Conservation (phyloP, 2,888 invertebrate species). For the Archaeoteleia sp. region DNA sequence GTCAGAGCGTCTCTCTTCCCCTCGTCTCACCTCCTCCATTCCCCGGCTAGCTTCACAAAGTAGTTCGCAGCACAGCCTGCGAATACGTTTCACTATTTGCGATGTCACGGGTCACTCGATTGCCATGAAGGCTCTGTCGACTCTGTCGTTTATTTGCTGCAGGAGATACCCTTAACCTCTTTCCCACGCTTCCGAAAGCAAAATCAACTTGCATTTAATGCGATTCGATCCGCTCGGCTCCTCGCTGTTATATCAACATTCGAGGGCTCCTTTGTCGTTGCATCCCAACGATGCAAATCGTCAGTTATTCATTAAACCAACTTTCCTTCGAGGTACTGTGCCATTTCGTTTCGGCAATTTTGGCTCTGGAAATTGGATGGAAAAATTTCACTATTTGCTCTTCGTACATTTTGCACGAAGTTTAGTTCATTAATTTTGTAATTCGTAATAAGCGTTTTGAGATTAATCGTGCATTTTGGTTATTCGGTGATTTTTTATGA, state of each 20-base stretch:
- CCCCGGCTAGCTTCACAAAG: not conserved
- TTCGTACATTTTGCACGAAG: no score
- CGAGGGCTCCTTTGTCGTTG: constrained; percentile 17
- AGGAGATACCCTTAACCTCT: constrained; percentile 52
- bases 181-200: constrained; percentile 57
- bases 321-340: no score
- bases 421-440: no score
- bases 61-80: constrained; percentile 11
- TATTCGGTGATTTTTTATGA: no score
- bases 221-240: constrained; percentile 52
- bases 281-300: constrained; percentile 33
- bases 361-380: no score
- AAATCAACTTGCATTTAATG: constrained; percentile 53
- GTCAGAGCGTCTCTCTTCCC: constrained; percentile 29
- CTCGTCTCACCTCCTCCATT: constrained; percentile 3
- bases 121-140: constrained; percentile 16
- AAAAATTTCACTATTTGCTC: no score
- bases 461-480: no score
- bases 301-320: constrained; percentile 47
- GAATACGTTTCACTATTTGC: constrained; percentile 19
- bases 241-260: constrained; percentile 44
- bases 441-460: no score
- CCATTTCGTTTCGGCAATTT: no score
- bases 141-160: constrained; percentile 38
- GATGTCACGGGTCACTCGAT: constrained; percentile 45